Evolutionary conservation across 2,888 invertebrate species (phyloP).

Genomic region (Leptopterna dolabrata): DNA sequence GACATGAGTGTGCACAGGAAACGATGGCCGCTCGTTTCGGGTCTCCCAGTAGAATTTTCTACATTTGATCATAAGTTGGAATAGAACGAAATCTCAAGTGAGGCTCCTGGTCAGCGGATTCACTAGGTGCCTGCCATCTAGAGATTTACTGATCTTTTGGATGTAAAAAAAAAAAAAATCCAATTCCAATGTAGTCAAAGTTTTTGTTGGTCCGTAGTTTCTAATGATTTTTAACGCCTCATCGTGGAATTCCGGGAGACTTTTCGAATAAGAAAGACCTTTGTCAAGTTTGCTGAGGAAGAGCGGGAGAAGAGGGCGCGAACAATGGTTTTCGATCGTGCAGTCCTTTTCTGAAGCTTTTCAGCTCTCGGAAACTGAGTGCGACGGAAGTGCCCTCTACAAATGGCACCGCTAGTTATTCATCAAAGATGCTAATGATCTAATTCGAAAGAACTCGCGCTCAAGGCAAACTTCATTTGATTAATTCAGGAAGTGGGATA

Average conservation of each 20-base stretch:
- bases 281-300: neutral
- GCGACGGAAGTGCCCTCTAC: slow-evolving; percentile 1
- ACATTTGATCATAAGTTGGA: too few relatives aligned
- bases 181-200: too few relatives aligned
- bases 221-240: neutral
- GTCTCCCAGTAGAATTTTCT: too few relatives aligned
- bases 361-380: neutral
- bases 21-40: too few relatives aligned
- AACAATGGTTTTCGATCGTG: neutral
- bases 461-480: slow-evolving; percentile 20
- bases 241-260: neutral
- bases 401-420: slow-evolving; percentile 35
- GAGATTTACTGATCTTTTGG: too few relatives aligned
- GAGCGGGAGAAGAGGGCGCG: neutral
- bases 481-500: neutral
- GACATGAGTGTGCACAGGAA: too few relatives aligned
- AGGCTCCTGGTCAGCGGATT: too few relatives aligned
- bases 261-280: neutral
- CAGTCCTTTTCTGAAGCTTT: slow-evolving; percentile 6
- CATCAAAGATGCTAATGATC: slow-evolving; percentile 42
- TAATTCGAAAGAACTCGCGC: slow-evolving; percentile 16
- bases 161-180: too few relatives aligned
- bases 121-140: too few relatives aligned
- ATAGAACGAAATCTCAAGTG: too few relatives aligned
- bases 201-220: neutral